phyloP scores from a whole-genome alignment of 2,113 vertebrate genomes.

The Miniopterus natalensis region DNA sequence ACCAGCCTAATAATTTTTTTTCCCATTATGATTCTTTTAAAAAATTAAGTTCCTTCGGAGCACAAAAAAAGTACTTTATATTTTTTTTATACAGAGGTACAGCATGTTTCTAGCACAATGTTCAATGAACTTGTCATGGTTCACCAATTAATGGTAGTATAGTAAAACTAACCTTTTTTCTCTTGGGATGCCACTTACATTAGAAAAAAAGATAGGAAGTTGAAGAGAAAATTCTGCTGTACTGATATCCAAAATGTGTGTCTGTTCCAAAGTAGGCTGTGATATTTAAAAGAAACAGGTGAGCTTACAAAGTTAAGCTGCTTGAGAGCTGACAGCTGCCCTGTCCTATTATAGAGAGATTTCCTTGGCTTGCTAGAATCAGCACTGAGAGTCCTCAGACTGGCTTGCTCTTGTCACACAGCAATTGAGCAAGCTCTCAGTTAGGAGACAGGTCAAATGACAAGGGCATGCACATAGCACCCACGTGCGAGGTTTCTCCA shows the following conservation, averaged over 20 bases:
- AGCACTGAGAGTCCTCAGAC: background rate
- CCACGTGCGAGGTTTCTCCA: background rate
- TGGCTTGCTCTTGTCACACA: constrained; percentile 52
- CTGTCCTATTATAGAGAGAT: constrained; percentile 61
- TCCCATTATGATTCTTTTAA: background rate
- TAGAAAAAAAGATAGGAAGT: background rate
- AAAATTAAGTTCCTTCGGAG: constrained; percentile 15
- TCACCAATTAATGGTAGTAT: background rate
- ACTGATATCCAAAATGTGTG: background rate
- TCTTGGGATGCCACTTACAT: background rate
- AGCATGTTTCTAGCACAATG: background rate
- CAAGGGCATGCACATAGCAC: background rate
- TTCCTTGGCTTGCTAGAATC: constrained; percentile 44
- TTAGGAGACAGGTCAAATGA: constrained; percentile 48
- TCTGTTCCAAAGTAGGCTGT: constrained; percentile 53
- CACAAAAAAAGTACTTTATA: background rate
- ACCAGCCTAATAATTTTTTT: background rate
- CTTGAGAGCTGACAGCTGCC: constrained; percentile 59
- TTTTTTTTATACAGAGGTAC: background rate
- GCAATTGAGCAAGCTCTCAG: background rate
- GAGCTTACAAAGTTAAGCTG: constrained; percentile 53
- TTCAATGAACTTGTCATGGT: background rate
- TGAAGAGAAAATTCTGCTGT: constrained; percentile 10
- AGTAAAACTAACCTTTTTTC: background rate
- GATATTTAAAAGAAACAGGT: constrained; percentile 67